A percentile compares a stretch with the other conserved stretches of the same genome.
phyloP scores from a whole-genome alignment of 2,888 invertebrate genomes.

The Pammene aurita region DNA sequence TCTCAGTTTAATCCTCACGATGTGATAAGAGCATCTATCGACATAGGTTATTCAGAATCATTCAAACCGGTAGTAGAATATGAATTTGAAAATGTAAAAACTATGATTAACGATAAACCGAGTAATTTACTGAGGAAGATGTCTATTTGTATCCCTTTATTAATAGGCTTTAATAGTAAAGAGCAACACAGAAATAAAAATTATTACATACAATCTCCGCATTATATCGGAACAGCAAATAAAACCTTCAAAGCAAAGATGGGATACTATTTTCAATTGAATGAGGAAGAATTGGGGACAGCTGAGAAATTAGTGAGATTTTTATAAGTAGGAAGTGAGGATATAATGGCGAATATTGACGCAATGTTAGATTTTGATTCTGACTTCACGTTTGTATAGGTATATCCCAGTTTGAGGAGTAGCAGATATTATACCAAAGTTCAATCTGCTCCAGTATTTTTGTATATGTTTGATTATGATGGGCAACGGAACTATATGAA shows the following conservation, averaged over 20 bases:
- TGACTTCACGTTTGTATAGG: constrained; percentile 47
- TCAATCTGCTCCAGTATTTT: constrained; percentile 10
- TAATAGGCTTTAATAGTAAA: constrained; percentile 32
- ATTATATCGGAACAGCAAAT: background rate
- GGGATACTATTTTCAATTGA: background rate
- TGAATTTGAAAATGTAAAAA: constrained; percentile 15
- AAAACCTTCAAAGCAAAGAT: constrained; percentile 2
- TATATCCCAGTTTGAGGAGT: background rate
- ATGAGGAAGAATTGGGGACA: background rate
- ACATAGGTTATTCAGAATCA: constrained; percentile 21
- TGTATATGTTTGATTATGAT: constrained; percentile 31
- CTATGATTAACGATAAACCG: constrained; percentile 35
- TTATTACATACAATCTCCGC: background rate
- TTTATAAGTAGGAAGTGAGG: background rate
- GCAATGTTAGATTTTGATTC: constrained; percentile 55
- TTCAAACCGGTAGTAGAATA: constrained; percentile 29
- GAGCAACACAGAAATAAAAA: constrained; percentile 9
- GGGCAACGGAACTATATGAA: constrained; percentile 34
- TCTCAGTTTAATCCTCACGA: background rate
- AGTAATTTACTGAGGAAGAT: constrained; percentile 20
- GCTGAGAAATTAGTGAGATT: background rate
- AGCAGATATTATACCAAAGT: background rate
- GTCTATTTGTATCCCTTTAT: constrained; percentile 13
- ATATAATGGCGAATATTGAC: background rate
- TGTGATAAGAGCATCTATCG: constrained; percentile 16